A percentile compares a stretch with the other conserved stretches of the same genome.
phyloP scores from a whole-genome alignment of 2,888 invertebrate genomes.

The Acanthosepion esculentum region DNA sequence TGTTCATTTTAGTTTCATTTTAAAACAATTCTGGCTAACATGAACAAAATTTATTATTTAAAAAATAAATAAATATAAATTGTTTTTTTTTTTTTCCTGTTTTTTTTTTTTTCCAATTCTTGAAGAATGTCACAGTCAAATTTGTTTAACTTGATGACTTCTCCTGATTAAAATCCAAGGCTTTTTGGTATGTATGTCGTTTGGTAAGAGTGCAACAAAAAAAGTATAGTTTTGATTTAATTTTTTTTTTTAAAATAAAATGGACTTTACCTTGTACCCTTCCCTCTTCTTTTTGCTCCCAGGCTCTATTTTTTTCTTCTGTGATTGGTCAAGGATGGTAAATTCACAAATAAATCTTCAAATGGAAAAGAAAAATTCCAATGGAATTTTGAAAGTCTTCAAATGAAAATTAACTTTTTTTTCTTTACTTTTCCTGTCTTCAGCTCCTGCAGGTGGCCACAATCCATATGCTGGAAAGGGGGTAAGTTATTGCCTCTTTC shows the following conservation, averaged over 20 bases:
- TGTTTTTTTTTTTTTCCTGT: background rate
- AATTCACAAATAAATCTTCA: background rate
- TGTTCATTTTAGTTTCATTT: background rate
- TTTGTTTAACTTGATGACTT: background rate
- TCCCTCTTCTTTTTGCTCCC: background rate
- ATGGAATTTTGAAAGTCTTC: background rate
- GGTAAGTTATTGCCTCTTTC: background rate
- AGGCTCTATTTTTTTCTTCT: accelerated
- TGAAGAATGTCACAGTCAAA: slow-evolving; percentile 1
- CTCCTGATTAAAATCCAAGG: background rate
- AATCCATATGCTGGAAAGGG: slow-evolving; percentile 46
- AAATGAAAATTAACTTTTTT: background rate
- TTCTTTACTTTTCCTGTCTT: background rate
- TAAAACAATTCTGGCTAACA: background rate
- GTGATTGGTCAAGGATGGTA: background rate
- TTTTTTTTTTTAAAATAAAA: background rate
- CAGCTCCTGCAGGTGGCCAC: slow-evolving; percentile 36
- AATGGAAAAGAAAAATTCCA: background rate
- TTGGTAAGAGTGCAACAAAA: background rate
- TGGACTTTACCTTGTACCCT: background rate
- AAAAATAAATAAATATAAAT: background rate
- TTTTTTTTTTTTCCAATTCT: background rate
- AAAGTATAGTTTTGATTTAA: too few species aligned
- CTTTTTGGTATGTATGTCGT: background rate
- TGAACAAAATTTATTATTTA: background rate